Evolutionary conservation across 2,113 vertebrate species (phyloP).

Genomic region (Apteryx owenii): DNA sequence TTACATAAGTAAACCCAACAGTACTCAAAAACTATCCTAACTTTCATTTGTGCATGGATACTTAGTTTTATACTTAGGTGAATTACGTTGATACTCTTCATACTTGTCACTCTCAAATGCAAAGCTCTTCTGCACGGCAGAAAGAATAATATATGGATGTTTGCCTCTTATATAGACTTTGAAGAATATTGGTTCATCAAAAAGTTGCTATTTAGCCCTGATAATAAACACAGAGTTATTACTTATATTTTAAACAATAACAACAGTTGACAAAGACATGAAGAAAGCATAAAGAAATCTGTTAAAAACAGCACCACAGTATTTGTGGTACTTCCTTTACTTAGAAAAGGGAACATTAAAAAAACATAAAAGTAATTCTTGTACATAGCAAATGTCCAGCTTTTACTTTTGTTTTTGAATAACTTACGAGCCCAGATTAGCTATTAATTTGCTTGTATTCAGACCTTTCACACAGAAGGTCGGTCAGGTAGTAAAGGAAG

Average conservation of each 20-base stretch:
- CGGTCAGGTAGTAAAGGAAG: background rate
- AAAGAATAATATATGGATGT: background rate
- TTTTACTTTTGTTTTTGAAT: background rate
- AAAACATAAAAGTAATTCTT: background rate
- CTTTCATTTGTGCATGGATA: background rate
- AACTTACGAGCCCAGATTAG: background rate
- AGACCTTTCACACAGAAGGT: background rate
- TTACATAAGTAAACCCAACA: background rate
- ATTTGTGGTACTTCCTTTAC: background rate
- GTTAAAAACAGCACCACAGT: background rate
- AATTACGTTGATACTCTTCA: background rate
- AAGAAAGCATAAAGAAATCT: background rate
- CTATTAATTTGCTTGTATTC: background rate
- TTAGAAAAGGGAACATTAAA: background rate
- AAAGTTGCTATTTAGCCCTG: no score
- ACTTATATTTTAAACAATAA: background rate
- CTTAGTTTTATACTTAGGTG: background rate
- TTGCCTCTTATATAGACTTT: background rate
- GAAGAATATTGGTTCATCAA: background rate
- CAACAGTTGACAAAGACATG: background rate
- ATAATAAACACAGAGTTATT: no score
- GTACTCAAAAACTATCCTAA: background rate
- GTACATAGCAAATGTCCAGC: background rate
- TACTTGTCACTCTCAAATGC: background rate
- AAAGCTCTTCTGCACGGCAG: background rate